Base-by-base conservation (phyloP, 1,140 invertebrate species). In the Cydia strobilella region DNA sequence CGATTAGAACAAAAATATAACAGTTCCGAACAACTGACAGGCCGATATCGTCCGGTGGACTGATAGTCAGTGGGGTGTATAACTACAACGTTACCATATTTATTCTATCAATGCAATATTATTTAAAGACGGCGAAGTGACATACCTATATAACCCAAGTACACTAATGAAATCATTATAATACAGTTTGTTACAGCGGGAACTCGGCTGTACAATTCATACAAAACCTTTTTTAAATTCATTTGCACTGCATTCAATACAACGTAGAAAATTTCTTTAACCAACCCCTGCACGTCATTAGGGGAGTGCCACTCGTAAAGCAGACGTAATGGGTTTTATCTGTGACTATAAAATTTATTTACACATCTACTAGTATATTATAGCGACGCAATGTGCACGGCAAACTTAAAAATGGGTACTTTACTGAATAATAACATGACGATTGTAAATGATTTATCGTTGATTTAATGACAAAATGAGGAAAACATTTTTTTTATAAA, bases 281-380 rank as follows among this genome's bases (percentile, higher is more conserved):
- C 59, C 74, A 59, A 74, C 76, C 85, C 82, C 82, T 86, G 83
- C 82, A 76, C 82, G 81, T 90, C 86, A 90, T 90, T 90, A 90
- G 86, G 85, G 88, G 87, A 91, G 86, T 89, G 84, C 78, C 74
- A 77, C 85, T 89, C 87, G 84, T 89, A 89, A 88, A 90, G 78
- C 83, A 87, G 76, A 80, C 78, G 85, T 87, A 90, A 90, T 90
- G 88, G 87, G 78, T 87, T 91, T 90, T 90, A 90, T 91, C 90
- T 90, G 79, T 74, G 85, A 84, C 87, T 88, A 89, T 90, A 91
- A 91, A 90, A 90, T 88, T 87, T 90, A 89, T 91, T 90, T 90
- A 88, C 88, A 86, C 86, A 82, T 87, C 85, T 84, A 83, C 82
- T 80, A 85, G 77, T 84, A 84, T 82, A 84, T 86, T 87, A 89